phyloP scores from a whole-genome alignment of 2,797 vertebrate species.

The Spea hammondii region DNA sequence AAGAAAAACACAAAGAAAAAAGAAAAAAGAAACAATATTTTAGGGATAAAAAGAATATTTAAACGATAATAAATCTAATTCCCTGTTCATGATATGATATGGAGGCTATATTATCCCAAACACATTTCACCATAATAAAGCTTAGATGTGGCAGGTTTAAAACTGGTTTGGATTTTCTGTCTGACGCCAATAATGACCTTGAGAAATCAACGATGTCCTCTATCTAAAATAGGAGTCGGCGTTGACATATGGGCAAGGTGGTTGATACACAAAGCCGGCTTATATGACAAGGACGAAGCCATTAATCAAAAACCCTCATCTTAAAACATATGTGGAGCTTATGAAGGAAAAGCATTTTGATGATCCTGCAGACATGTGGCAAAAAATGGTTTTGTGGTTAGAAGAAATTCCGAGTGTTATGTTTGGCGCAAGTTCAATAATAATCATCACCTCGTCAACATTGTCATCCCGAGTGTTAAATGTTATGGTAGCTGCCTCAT shows the following conservation, averaged over 20 bases:
- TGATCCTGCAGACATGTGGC: not conserved
- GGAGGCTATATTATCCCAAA: not conserved
- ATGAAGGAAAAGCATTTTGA: not conserved
- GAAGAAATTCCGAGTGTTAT: not conserved
- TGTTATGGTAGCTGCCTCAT: no score
- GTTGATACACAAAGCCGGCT: not conserved
- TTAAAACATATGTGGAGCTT: not conserved
- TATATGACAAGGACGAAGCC: not conserved
- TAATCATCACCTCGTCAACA: not conserved
- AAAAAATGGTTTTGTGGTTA: slow-evolving; percentile 1
- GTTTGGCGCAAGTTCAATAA: not conserved
- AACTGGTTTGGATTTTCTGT: not conserved
- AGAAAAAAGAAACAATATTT: no score
- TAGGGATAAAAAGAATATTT: no score
- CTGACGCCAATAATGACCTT: not conserved
- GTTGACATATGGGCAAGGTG: not conserved
- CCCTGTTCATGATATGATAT: no score
- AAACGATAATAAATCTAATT: no score
- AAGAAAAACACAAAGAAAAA: no score
- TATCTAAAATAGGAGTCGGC: not conserved
- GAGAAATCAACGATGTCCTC: not conserved
- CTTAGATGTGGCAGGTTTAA: not conserved
- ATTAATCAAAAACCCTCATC: not conserved
- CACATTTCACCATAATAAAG: not conserved
- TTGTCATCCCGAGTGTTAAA: not conserved